These are phyloP conservation scores for Oxycera nigricornis DNA, from an alignment of 2,888 invertebrate species.

Conservation along the genomic window DNA sequence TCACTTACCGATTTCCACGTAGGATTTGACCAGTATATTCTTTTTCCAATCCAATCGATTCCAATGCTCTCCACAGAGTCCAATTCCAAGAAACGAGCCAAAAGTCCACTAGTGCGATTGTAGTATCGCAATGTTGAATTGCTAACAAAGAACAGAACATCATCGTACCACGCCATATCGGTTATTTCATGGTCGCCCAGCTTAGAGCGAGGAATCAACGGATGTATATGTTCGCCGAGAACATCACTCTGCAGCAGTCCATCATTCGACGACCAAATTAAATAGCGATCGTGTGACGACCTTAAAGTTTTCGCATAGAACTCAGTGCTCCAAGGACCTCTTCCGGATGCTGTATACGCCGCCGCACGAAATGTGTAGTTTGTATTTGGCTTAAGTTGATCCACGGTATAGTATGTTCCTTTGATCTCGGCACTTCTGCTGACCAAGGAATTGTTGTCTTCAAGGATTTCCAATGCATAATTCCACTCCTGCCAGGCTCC, in stretches of 20 bases:
- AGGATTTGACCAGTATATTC: slow-evolving; percentile 90
- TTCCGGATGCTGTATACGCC: slow-evolving; percentile 77
- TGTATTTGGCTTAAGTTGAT: slow-evolving; percentile 75
- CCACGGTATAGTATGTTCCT: slow-evolving; percentile 71
- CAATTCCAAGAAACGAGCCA: slow-evolving; percentile 62
- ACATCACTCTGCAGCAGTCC: slow-evolving; percentile 83
- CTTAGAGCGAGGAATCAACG: slow-evolving; percentile 68
- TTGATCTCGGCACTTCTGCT: slow-evolving; percentile 61
- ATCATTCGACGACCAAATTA: slow-evolving; percentile 78
- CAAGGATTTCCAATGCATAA: slow-evolving; percentile 59
- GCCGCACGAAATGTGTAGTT: slow-evolving; percentile 81
- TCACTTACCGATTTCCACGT: slow-evolving; percentile 80
- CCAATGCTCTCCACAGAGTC: slow-evolving; percentile 80
- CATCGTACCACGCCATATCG: slow-evolving; percentile 80
- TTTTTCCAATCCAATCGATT: slow-evolving; percentile 89
- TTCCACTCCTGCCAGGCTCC: slow-evolving; percentile 66
- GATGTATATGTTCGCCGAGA: slow-evolving; percentile 77
- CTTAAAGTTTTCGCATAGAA: slow-evolving; percentile 76
- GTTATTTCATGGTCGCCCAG: slow-evolving; percentile 70
- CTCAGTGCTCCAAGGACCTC: slow-evolving; percentile 81
- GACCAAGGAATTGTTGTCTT: slow-evolving; percentile 55
- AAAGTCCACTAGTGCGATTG: slow-evolving; percentile 65
- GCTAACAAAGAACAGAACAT: slow-evolving; percentile 76
- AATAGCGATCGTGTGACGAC: slow-evolving; percentile 56
- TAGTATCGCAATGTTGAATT: slow-evolving; percentile 76